phyloP scores from a whole-genome alignment of 2,888 invertebrate species.

The Drosophila maculinotata region DNA sequence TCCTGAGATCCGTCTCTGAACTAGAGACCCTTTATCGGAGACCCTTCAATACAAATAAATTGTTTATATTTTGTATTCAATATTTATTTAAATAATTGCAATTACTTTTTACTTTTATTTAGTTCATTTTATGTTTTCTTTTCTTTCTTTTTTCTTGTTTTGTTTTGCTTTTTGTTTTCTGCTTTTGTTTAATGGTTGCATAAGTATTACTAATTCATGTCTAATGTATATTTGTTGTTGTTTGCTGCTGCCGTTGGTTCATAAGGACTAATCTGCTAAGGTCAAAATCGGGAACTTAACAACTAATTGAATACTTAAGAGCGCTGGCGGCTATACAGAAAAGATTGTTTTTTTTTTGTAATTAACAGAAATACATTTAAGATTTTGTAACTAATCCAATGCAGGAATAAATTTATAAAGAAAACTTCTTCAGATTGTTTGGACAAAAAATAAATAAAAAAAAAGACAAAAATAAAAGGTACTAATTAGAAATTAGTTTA shows the following conservation, averaged over 20 bases:
- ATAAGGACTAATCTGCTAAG: constrained; percentile 37
- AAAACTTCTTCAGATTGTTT: neutral
- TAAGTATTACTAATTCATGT: constrained; percentile 51
- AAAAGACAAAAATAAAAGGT: constrained; percentile 2
- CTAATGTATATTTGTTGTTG: constrained; percentile 47
- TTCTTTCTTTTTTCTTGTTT: constrained; percentile 29
- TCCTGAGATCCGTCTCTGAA: no score
- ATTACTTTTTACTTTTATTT: constrained; percentile 55
- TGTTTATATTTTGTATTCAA: constrained; percentile 65
- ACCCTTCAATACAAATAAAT: neutral
- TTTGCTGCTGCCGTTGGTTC: constrained; percentile 33
- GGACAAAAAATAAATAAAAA: neutral
- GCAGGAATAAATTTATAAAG: constrained; percentile 21
- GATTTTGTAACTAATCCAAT: constrained; percentile 25
- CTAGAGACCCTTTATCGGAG: no score
- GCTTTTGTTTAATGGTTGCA: constrained; percentile 27
- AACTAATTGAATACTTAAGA: constrained; percentile 70
- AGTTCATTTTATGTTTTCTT: constrained; percentile 33
- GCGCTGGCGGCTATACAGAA: constrained; percentile 20
- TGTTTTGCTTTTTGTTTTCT: constrained; percentile 10
- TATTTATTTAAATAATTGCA: constrained; percentile 79
- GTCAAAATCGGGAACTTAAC: constrained; percentile 55
- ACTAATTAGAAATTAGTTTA: neutral
- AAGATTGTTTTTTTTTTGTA: neutral
- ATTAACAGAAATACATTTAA: neutral